A percentile compares a stretch with the other conserved stretches of the same genome.
Conservation (phyloP, 2,888 invertebrate genomes). For the Trilocha varians region DNA sequence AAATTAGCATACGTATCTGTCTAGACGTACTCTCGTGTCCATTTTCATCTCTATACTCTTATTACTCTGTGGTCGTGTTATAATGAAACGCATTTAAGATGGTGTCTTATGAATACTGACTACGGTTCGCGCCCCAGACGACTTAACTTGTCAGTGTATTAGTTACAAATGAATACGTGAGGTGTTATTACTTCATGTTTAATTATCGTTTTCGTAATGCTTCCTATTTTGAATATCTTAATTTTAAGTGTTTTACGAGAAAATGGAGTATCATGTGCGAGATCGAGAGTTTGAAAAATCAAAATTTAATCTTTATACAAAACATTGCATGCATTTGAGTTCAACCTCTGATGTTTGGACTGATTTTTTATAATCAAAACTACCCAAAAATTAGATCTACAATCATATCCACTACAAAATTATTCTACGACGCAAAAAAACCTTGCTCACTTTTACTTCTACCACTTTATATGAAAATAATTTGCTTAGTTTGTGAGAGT, state of each 20-base stretch:
- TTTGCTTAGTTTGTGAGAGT: no score
- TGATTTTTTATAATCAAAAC: no score
- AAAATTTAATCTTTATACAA: no score
- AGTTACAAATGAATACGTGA: conserved; percentile 45
- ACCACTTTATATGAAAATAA: no score
- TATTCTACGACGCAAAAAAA: no score
- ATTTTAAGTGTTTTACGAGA: conserved; percentile 13
- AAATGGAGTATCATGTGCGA: no score
- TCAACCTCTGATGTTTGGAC: no score
- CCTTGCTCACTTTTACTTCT: no score
- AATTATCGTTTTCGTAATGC: conserved; percentile 24
- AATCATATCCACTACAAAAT: no score
- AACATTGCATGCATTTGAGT: no score
- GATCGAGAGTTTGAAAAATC: no score
- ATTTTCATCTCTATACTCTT: conserved; percentile 20
- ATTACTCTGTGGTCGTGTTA: conserved; percentile 32
- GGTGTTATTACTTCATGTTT: conserved; percentile 41
- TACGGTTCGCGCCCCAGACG: conserved; percentile 37
- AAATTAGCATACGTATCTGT: background rate
- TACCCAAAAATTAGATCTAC: no score
- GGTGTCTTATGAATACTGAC: conserved; percentile 66
- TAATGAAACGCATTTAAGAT: conserved; percentile 46
- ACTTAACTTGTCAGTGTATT: conserved; percentile 63
- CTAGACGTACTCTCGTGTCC: background rate
- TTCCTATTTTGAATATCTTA: conserved; percentile 7